Percentiles rank a stretch among this genome's conserved stretches.
Evolutionary conservation across 2,797 vertebrate genomes (phyloP).

Genomic region (Rhodeus uyekii): DNA sequence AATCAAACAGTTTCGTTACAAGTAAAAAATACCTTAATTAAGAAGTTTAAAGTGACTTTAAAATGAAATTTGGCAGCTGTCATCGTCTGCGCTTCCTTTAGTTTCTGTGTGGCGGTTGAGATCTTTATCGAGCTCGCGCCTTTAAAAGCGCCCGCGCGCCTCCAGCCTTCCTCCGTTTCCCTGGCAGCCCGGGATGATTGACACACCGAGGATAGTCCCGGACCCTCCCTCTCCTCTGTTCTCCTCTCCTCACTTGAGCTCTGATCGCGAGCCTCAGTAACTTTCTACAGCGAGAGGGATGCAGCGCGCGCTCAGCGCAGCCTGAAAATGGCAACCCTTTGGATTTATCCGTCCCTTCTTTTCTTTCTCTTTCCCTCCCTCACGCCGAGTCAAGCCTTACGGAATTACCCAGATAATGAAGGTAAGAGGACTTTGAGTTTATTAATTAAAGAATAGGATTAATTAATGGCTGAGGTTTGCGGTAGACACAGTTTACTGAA

Average conservation of each 20-base stretch:
- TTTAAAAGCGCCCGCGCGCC: conserved; percentile 48
- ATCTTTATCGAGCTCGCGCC: conserved; percentile 47
- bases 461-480: conserved; percentile 49
- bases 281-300: conserved; percentile 78
- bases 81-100: conserved; percentile 6
- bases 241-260: conserved; percentile 60
- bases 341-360: conserved; percentile 78
- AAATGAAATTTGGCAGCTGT: conserved; percentile 19
- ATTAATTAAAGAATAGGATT: conserved; percentile 1
- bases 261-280: conserved; percentile 70
- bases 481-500: conserved; percentile 59
- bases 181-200: conserved; percentile 69
- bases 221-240: conserved; percentile 71
- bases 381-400: conserved; percentile 68
- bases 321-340: conserved; percentile 83
- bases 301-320: conserved; percentile 81
- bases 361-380: conserved; percentile 68
- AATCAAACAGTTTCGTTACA: neutral
- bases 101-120: conserved; percentile 26
- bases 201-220: conserved; percentile 68
- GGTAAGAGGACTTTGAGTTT: conserved; percentile 67
- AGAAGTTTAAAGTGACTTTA: neutral
- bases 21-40: neutral
- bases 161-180: conserved; percentile 43
- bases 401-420: conserved; percentile 86